A percentile compares a stretch with the other conserved stretches of the same genome.
These are phyloP conservation scores for Callipepla squamata DNA, from an alignment of 2,113 vertebrate species.

Conservation along the genomic window DNA sequence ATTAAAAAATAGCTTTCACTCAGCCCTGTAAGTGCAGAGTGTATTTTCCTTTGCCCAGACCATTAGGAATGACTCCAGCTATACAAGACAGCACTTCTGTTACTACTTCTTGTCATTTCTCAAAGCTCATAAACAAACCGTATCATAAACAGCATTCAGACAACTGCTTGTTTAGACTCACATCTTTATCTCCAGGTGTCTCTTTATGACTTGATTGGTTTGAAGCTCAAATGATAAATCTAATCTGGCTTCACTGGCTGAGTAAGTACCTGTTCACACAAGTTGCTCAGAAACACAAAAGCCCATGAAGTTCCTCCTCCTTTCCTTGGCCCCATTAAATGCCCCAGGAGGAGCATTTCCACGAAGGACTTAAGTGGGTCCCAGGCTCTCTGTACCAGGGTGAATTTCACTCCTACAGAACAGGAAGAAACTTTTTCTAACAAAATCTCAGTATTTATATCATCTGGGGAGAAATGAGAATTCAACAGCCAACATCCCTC, in stretches of 20 bases:
- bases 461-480: background rate
- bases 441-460: background rate
- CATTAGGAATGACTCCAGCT: background rate
- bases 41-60: background rate
- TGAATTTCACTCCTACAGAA: background rate
- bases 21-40: background rate
- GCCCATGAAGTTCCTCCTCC: background rate
- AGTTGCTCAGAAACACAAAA: background rate
- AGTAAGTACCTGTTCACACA: conserved; percentile 5
- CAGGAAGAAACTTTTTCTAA: background rate
- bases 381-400: background rate
- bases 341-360: background rate
- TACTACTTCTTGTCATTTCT: background rate
- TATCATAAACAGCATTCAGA: background rate
- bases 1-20: conserved; percentile 2
- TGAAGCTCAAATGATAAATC: conserved; percentile 50
- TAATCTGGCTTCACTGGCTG: conserved; percentile 42
- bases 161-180: conserved; percentile 24
- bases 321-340: background rate
- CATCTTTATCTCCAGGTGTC: background rate
- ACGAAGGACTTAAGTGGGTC: background rate
- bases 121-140: background rate
- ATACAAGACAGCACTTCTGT: background rate
- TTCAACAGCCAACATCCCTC: rapidly evolving
- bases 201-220: conserved; percentile 33